Evolutionary conservation across 2,888 invertebrate genomes (phyloP).

Genomic region (Automeris io): DNA sequence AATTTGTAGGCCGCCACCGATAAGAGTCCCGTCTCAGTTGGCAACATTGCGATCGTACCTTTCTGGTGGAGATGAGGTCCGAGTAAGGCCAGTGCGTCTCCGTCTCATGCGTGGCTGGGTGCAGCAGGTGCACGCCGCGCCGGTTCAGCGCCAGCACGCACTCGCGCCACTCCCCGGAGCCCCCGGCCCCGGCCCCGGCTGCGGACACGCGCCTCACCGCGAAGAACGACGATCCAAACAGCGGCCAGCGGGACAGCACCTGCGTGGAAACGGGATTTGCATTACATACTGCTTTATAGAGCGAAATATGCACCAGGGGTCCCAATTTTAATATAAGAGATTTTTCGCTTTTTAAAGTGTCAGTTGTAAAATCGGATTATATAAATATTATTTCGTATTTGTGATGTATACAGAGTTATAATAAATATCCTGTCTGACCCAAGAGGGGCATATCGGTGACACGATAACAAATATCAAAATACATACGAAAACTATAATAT

Average conservation of each 20-base stretch:
- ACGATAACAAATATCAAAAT: too few species aligned
- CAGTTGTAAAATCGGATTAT: too few species aligned
- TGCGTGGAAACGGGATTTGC: constrained; percentile 60
- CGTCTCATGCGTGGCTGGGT: constrained; percentile 94
- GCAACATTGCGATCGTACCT: constrained; percentile 58
- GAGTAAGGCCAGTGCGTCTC: constrained; percentile 95
- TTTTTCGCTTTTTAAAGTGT: too few species aligned
- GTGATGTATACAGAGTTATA: too few species aligned
- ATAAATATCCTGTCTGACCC: too few species aligned
- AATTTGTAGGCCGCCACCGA: too few species aligned
- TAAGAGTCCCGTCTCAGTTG: too few species aligned
- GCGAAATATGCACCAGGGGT: too few species aligned
- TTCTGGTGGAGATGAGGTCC: constrained; percentile 96
- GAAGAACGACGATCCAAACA: constrained; percentile 99
- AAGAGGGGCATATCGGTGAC: too few species aligned
- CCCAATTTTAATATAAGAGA: too few species aligned
- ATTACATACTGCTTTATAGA: background rate
- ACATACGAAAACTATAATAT: too few species aligned
- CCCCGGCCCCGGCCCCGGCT: constrained; percentile 94
- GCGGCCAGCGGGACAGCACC: constrained; percentile 94
- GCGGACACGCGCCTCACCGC: constrained; percentile 87
- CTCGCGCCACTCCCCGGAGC: constrained; percentile 84
- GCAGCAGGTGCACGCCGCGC: constrained; percentile 95
- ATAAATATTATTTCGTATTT: too few species aligned
- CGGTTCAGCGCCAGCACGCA: constrained; percentile 96